Evolutionary conservation across 2,888 invertebrate species (phyloP), one percentile per base, ranked within the genome.

Genomic region (Protonemura montana): DNA sequence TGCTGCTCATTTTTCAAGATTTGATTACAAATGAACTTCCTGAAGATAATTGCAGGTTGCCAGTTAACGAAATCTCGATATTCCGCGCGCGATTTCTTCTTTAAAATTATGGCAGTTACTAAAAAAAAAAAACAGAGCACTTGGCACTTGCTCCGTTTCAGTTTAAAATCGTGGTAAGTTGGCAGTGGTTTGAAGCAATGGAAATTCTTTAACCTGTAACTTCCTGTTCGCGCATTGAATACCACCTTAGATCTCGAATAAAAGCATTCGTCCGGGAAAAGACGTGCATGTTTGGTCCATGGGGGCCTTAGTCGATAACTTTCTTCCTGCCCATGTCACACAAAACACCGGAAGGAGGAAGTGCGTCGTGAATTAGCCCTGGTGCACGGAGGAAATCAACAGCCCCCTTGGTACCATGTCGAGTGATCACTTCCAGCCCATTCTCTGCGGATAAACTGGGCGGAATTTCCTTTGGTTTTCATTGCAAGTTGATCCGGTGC

Each of bases 321-420:
- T 35, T 82, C 41, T 16, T 84, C 26, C 59, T 41, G 86, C n/a
- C 42, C 83, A 26, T 35, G 26, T 27, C 16, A n/a, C 59, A 80
- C 86, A 86, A 86, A 86, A 86, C 84, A 42, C 85, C 86, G 86
- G 86, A 86, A 85, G 85, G 85, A 86, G 81, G 86, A 80, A 78
- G 85, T 80, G 28, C 35, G n/a, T 16, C 59, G 59, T 59, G 59
- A 59, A 59, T 59, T 59, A 21, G 59, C 59, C 59, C 59, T 21
- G 59, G 16, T 59, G 59, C 21, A 21, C 59, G 76, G 85, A 85
- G 84, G 76, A 84, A 76, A 76, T 29, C n/a, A 35, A 27, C 84
- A 76, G 76, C 84, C 76, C 84, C 84, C 27, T 21, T 29, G 76
- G 26, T 35, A 26, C 10, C 2, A 76, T 3, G 35, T 59, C 78